Base-by-base conservation (phyloP, 2,113 vertebrate genomes). In the Myocastor coypus region DNA sequence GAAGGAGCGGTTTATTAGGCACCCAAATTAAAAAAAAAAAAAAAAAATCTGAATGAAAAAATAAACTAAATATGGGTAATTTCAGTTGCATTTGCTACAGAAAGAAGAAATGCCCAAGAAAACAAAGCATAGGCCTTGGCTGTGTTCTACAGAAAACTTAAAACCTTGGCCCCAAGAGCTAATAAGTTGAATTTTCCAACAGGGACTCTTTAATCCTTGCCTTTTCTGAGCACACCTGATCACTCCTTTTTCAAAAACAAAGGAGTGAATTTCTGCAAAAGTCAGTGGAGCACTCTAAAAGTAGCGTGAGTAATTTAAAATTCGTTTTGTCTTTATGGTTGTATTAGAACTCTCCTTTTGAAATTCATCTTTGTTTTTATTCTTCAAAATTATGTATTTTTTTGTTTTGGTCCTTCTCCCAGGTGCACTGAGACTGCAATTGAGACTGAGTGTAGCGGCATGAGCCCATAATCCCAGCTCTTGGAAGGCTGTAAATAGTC, bases 361-460 rank as follows among this genome's bases (percentile, higher is more conserved):
- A 92, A 87, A 69, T 61, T 91, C 59, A 95, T 78, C 89, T 75
- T 75, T 91, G 55, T 91, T 85, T 87, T 83, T 26, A 82, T 55
- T 83, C 92, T 85, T 81, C 37, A 95, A 92, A 94, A 92, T 69
- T 68, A 61, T 50, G 59, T 59, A 13, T 59, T 78, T 95, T 77
- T 82, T n/a, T n/a, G n/a, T n/a, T n/a, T n/a, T n/a, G n/a, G n/a
- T n/a, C n/a, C n/a, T n/a, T n/a, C n/a, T n/a, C n/a, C n/a, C n/a
- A n/a, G n/a, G n/a, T n/a, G n/a, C n/a, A n/a, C n/a, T n/a, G n/a
- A n/a, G n/a, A n/a, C n/a, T n/a, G n/a, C n/a, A n/a, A n/a, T n/a
- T n/a, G n/a, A n/a, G n/a, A n/a, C n/a, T n/a, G n/a, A n/a, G n/a
- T n/a, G n/a, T n/a, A n/a, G n/a, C n/a, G n/a, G n/a, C n/a, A n/a